Evolutionary conservation across 2,888 invertebrate genomes (phyloP), one percentile per base, ranked within the genome.

Genomic region (Tenthredo livida): DNA sequence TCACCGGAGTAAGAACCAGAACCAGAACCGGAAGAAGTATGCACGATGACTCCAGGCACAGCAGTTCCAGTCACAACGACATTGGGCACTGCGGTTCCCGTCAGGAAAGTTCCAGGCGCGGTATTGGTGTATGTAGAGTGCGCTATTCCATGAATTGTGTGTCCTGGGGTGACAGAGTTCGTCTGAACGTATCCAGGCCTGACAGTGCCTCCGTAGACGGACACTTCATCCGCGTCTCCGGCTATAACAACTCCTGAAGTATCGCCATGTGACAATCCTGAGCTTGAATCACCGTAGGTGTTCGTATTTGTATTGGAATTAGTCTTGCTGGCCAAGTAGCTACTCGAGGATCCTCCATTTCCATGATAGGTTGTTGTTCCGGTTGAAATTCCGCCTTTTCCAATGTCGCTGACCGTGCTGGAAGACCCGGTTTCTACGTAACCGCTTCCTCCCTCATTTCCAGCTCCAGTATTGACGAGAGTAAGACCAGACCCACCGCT

Each of bases 121-220:
- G 78, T 25, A 7, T 87, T 85, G 72, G 88, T 88, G n/a, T 90
- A 88, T n/a, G 88, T 77, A 0, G 89, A 89, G 70, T 90, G 89
- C 0, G 87, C 73, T 78, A 89, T 90, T 7, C 86, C 86, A 10
- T 54, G 86, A 5, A 88, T 80, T 2, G 86, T 87, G n/a, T 89
- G 90, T 47, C 90, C 90, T 7, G 90, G 87, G 21, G 88, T 86
- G n/a, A 87, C 88, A 6, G 88, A 40, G 17, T 87, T 85, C 33
- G 89, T 87, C n/a, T 89, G 85, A 0, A 89, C 80, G 33, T 90
- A 90, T 47, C 89, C 91, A 47, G 91, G 90, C 25, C 87, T 86
- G 37, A 50, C 80, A 5, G 70, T 37, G 29, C 88, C 89, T 12
- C 87, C 86, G 78, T 85, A 40, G n/a, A 90, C 78, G 12, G 77